phyloP scores from a whole-genome alignment of 2,888 invertebrate species.

The Caenorhabditis imperialis region DNA sequence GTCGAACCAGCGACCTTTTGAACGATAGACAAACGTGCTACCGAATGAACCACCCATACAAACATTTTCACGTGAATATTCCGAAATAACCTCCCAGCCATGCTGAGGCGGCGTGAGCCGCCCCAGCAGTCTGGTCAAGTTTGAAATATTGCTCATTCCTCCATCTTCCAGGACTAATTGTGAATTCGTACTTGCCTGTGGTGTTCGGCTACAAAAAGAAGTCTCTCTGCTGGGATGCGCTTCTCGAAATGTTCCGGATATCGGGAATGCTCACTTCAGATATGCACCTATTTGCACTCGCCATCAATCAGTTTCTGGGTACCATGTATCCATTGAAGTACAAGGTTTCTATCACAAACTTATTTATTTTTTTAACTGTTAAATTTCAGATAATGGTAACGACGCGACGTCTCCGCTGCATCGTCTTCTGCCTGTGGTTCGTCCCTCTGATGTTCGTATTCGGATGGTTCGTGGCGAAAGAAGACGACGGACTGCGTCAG shows the following conservation, averaged over 20 bases:
- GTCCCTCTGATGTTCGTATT: constrained; percentile 68
- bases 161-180: constrained; percentile 69
- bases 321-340: constrained; percentile 75
- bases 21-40: too few relatives aligned
- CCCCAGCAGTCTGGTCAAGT: too few relatives aligned
- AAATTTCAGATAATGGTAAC: constrained; percentile 72
- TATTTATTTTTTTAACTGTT: neutral
- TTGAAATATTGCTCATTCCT: too few relatives aligned
- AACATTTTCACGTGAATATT: too few relatives aligned
- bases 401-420: constrained; percentile 67
- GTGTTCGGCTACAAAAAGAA: constrained; percentile 64
- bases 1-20: too few relatives aligned
- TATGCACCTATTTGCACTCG: constrained; percentile 74
- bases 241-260: constrained; percentile 72
- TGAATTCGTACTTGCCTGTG: constrained; percentile 75
- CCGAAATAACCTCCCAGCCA: too few relatives aligned
- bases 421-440: constrained; percentile 71
- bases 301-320: constrained; percentile 75
- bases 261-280: constrained; percentile 76
- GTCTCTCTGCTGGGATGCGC: constrained; percentile 65
- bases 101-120: too few relatives aligned
- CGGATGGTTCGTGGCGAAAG: constrained; percentile 67
- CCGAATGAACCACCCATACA: too few relatives aligned
- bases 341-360: constrained; percentile 59
- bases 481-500: constrained; percentile 69